phyloP scores from a whole-genome alignment of 2,888 invertebrate species.

The Macroteleia sp. region DNA sequence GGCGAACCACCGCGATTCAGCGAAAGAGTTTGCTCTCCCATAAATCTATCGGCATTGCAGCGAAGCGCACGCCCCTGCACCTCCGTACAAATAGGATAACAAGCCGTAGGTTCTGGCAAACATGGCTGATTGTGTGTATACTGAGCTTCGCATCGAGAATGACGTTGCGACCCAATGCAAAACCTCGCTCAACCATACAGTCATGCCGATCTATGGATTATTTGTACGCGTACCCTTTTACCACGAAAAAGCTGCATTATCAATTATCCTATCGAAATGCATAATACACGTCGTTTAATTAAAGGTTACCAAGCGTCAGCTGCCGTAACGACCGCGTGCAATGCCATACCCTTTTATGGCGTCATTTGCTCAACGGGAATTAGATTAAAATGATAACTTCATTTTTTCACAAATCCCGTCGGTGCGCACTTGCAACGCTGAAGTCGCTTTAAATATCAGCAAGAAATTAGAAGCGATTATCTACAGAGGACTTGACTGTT shows the following conservation, averaged over 20 bases:
- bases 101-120: slow-evolving; percentile 73
- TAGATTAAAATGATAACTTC: slow-evolving; percentile 37
- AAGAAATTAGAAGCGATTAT: too few species aligned
- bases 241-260: slow-evolving; percentile 60
- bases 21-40: slow-evolving; percentile 54
- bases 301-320: slow-evolving; percentile 57
- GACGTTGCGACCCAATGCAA: slow-evolving; percentile 59
- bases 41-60: slow-evolving; percentile 65
- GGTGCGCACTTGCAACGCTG: slow-evolving; percentile 4
- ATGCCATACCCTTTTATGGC: slow-evolving; percentile 48
- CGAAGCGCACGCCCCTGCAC: slow-evolving; percentile 53
- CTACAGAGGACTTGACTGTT: too few species aligned
- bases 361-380: slow-evolving; percentile 27
- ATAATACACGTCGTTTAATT: slow-evolving; percentile 60
- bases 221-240: slow-evolving; percentile 45
- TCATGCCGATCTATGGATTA: slow-evolving; percentile 55
- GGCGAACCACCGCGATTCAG: slow-evolving; percentile 45
- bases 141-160: slow-evolving; percentile 69
- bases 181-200: slow-evolving; percentile 54
- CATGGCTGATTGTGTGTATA: slow-evolving; percentile 75
- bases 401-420: slow-evolving; percentile 34
- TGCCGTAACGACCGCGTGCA: slow-evolving; percentile 45
- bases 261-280: slow-evolving; percentile 57
- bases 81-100: slow-evolving; percentile 73
- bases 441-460: too few species aligned